Evolutionary conservation across 2,797 vertebrate species (phyloP), one percentile per base, ranked within the genome.

Genomic region (Nothura maculosa): DNA sequence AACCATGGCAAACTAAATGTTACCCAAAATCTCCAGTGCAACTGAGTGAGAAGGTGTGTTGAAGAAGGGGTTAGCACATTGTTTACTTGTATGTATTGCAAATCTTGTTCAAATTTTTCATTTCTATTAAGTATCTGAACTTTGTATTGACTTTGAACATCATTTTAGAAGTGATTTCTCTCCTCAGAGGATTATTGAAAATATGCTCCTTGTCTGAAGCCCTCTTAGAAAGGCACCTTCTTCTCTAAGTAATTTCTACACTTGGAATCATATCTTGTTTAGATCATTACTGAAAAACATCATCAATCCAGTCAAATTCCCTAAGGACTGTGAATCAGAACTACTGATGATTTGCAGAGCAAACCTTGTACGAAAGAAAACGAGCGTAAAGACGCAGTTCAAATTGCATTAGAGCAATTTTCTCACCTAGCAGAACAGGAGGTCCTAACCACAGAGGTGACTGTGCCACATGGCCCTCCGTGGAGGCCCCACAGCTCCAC

Each of bases 101-200:
- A 61, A 34, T 27, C 68, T 81, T 72, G 24, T 57, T 81, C 66
- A 67, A 86, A 40, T 36, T 62, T 45, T 14, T 72, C 19, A 0
- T 85, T 95, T 92, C 84, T 93, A 38, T 42, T 90, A 75, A 48
- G 0, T 27, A 48, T 47, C 52, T 64, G 40, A 90, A 89, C 78
- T 72, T 85, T 74, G 85, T 81, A 74, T 82, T 85, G 68, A 93
- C 75, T 92, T 89, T 64, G 80, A 87, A 90, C 61, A 92, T 48
- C 57, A 64, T 85, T 94, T 94, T 47, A 90, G 79, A 58, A 54
- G 68, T 61, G 48, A 58, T 85, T 87, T 90, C 64, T 8, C 61
- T 82, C 84, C 84, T 87, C 4, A 0, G 25, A 57, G 48, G 48
- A 55, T 77, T 87, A 79, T 5, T 90, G 68, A 70, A 87, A 90